Base-by-base conservation (phyloP, 2,888 invertebrate species). In the Pammene fasciana region DNA sequence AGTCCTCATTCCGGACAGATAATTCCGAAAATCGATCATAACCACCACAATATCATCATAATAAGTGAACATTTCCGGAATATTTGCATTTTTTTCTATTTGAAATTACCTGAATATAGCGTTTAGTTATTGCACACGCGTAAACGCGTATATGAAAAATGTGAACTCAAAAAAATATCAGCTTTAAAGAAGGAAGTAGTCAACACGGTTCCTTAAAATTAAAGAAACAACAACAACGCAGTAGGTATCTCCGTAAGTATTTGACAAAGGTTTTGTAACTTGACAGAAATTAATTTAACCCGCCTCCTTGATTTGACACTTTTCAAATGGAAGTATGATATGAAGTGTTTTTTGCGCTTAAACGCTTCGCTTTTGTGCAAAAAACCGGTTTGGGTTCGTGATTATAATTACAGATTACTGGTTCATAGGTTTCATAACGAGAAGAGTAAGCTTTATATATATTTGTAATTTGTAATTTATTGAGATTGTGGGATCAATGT, bases 311-410 rank as follows among this genome's bases (percentile, higher is more conserved):
- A 70, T 65, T 74, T 84, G 86, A 85, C 84, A 85, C 84, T 86
- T 86, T 80, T 78, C 83, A 84, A 86, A 86, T 87, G 86, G 80
- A 65, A 65, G 43, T 64, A 36, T 64, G 62, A 48, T 55, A 45
- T 46, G 13, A 10, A 36, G 18, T 13, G 6, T 38, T 67, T 64
- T 68, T 68, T 57, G 46, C 48, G 34, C 43, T 50, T 45, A 45
- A 68, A 45, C 52, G 41, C n/a, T 52, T 41, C 11, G 18, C 36
- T 50, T 59, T 61, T 61, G 48, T 61, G 38, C 61, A 61, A 50
- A 61, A 60, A 61, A 61, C 38, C 16, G 9, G 61, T 50, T 62
- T 18, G 62, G 18, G 50, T 50, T 41, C 26, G 62, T 41, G 62
- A 62, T 52, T 26, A 41, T 41, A 52, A 62, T 62, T 62, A 62